Conservation (phyloP, 2,888 invertebrate species). For the Epinotia demarniana region DNA sequence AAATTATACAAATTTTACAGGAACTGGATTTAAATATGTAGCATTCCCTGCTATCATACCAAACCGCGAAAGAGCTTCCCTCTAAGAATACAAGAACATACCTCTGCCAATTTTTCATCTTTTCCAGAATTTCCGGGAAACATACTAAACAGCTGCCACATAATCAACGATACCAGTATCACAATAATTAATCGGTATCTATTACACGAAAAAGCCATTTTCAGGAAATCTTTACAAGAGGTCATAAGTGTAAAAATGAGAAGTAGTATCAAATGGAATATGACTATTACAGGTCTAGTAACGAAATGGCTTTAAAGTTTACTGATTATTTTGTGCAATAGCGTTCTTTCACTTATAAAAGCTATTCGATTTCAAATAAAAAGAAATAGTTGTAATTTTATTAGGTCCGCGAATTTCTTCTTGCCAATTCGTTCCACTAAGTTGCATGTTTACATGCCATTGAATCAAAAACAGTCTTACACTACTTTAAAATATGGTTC, state of each 20-base stretch:
- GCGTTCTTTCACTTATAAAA: conserved; percentile 14
- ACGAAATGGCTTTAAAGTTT: conserved; percentile 5
- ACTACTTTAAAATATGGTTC: accelerated
- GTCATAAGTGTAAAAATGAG: conserved; percentile 18
- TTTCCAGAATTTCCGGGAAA: conserved; percentile 62
- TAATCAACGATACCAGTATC: conserved; percentile 71
- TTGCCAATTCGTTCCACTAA: neutral
- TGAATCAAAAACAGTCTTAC: neutral
- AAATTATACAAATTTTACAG: neutral
- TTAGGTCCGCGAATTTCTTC: conserved; percentile 12
- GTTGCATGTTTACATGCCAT: neutral
- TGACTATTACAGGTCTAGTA: conserved; percentile 1
- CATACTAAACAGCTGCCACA: conserved; percentile 76
- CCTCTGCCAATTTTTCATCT: conserved; percentile 60
- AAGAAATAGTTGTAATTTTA: conserved; percentile 10
- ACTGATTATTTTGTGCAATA: neutral
- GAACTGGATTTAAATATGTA: neutral
- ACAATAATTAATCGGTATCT: conserved; percentile 76
- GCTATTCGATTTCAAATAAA: conserved; percentile 12
- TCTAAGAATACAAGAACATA: conserved; percentile 52
- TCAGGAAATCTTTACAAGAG: conserved; percentile 39
- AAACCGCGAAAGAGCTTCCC: neutral
- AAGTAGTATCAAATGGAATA: conserved; percentile 10
- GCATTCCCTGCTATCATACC: neutral
- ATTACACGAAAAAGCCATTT: conserved; percentile 76